These are phyloP conservation scores for Watsonalla cultraria DNA, from an alignment of 2,888 invertebrate genomes.

Conservation along the genomic window DNA sequence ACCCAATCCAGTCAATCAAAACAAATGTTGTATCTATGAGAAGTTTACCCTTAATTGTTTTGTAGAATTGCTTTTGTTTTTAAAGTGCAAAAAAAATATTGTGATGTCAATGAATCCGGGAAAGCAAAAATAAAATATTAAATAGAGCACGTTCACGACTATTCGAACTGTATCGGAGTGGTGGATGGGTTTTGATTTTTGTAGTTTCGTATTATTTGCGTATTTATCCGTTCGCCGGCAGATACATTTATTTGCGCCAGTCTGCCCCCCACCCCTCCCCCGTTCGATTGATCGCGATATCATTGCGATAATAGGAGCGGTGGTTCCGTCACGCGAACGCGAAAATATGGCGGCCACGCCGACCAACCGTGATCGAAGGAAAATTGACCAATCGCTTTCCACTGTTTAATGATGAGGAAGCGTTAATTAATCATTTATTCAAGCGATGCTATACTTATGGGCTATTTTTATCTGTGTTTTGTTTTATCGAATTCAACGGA, in stretches of 20 bases:
- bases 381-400: constrained; percentile 24
- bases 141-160: constrained; percentile 44
- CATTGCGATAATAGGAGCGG: constrained; percentile 75
- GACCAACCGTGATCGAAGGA: constrained; percentile 30
- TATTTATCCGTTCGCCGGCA: constrained; percentile 76
- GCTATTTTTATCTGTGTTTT: no score
- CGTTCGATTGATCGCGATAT: constrained; percentile 78
- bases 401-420: not conserved
- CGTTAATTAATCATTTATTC: not conserved
- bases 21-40: no score
- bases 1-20: no score
- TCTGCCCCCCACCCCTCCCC: constrained; percentile 36
- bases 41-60: no score
- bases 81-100: no score
- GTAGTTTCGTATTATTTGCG: constrained; percentile 79
- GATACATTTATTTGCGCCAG: constrained; percentile 74
- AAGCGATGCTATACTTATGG: no score
- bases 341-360: constrained; percentile 55
- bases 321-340: constrained; percentile 54
- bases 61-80: no score
- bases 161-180: constrained; percentile 55
- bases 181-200: constrained; percentile 79
- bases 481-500: no score
- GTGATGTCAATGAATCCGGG: no score
- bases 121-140: constrained; percentile 2